Base-by-base conservation (phyloP, 2,888 invertebrate species). In the Glaucopsyche alexis region DNA sequence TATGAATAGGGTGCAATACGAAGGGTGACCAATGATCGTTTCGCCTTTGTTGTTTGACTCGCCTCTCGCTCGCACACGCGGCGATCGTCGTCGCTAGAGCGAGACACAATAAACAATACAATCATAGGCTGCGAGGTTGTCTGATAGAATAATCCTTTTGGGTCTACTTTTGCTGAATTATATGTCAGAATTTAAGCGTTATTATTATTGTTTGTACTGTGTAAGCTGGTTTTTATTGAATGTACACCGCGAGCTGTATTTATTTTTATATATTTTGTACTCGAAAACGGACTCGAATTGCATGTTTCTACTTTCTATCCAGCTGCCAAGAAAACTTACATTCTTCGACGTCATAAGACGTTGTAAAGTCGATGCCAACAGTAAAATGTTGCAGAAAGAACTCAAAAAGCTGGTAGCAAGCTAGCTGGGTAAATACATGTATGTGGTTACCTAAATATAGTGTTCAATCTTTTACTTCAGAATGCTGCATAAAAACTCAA, bases 21-120 rank as follows among this genome's bases (percentile, higher is more conserved):
- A 83, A 85, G 87, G 87, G 87, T 80, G 84, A 74, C 84, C 77
- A 71, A 74, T 79, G 82, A 84, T 86, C 87, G 89, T 90, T 90
- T 89, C 85, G 85, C 85, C 84, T 78, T 85, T 86, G 82, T 83
- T 78, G 79, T 85, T 85, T 85, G 82, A 84, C 79, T 81, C 77
- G 75, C 79, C 76, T 80, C 76, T 71, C 74, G 50, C 49, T 75
- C 74, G 45, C 71, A 70, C 75, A 64, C 71, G 6, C 8, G 29
- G 69, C 29, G 29, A 19, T 29, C 3, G 19, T 11, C 16, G 19
- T 19, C 19, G 14, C 16, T 7, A 69, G 47, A 69, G 47, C 29
- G 69, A 49, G 47, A 69, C 60, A n/a, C 11, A 49, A 49, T 14
- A 49, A 47, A 49, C 69, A 69, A 69, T 69, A 69, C 29, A 47